These are phyloP conservation scores for Drosophila orosa DNA, from an alignment of 1,140 invertebrate genomes.

Conservation along the genomic window DNA sequence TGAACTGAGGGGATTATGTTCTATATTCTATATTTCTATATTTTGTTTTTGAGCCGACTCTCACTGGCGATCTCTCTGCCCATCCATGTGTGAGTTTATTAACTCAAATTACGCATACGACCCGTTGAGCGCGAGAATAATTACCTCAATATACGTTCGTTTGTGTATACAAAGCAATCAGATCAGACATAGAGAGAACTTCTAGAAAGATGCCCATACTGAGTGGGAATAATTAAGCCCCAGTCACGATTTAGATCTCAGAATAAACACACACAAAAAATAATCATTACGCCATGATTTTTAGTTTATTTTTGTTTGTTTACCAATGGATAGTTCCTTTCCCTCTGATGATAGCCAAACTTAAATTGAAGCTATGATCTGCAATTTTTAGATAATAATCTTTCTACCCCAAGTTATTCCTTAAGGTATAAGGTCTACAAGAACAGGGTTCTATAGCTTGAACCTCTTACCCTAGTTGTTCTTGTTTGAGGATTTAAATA, in stretches of 20 bases:
- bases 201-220: neutral
- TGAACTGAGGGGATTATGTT: constrained; percentile 48
- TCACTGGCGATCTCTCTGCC: constrained; percentile 11
- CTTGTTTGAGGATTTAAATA: neutral
- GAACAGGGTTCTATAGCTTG: neutral
- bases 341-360: no score
- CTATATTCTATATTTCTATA: constrained; percentile 26
- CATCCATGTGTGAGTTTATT: constrained; percentile 31
- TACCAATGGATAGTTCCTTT: no score
- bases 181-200: neutral
- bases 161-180: neutral
- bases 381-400: no score
- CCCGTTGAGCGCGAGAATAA: constrained; percentile 48
- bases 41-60: constrained; percentile 13
- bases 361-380: no score
- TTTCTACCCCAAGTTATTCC: neutral
- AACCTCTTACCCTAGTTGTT: neutral
- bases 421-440: neutral
- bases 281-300: neutral
- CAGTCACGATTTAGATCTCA: neutral
- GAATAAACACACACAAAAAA: neutral
- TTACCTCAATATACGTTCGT: constrained; percentile 32
- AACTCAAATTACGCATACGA: constrained; percentile 57
- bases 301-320: neutral
- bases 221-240: neutral